Conservation (phyloP, 2,113 vertebrate genomes). For the Stomatorhinus ivindoensis region DNA sequence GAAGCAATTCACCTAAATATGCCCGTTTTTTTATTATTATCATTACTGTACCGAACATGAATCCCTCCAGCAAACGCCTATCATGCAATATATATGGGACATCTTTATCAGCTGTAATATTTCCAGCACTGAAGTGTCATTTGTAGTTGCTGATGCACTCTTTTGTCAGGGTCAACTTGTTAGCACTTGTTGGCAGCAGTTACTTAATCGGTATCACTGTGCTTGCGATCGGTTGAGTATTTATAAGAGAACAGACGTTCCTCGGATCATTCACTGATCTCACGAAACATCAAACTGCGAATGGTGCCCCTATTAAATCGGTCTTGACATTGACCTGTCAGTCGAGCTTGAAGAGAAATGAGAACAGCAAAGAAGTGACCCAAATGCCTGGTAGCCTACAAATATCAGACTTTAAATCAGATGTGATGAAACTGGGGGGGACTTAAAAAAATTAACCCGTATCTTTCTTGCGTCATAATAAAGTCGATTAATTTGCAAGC, state of each 20-base stretch:
- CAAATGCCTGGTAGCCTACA: neutral
- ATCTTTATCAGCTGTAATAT: neutral
- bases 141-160: constrained; percentile 19
- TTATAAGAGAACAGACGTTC: neutral
- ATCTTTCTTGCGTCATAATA: neutral
- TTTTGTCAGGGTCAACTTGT: constrained; percentile 2
- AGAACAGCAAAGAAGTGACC: neutral
- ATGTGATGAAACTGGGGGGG: neutral
- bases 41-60: neutral
- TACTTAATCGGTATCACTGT: neutral
- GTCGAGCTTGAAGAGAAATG: neutral
- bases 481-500: neutral
- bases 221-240: neutral
- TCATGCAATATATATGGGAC: neutral
- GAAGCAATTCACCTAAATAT: neutral
- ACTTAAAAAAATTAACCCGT: neutral
- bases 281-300: neutral
- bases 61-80: neutral
- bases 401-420: neutral
- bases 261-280: neutral
- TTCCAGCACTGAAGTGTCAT: constrained; percentile 18
- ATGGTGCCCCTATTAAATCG: neutral
- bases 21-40: neutral
- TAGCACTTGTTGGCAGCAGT: constrained; percentile 8
- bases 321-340: constrained; percentile 17